Evolutionary conservation across 2,888 invertebrate species (phyloP).

Genomic region (Aleiodes leptofemur): DNA sequence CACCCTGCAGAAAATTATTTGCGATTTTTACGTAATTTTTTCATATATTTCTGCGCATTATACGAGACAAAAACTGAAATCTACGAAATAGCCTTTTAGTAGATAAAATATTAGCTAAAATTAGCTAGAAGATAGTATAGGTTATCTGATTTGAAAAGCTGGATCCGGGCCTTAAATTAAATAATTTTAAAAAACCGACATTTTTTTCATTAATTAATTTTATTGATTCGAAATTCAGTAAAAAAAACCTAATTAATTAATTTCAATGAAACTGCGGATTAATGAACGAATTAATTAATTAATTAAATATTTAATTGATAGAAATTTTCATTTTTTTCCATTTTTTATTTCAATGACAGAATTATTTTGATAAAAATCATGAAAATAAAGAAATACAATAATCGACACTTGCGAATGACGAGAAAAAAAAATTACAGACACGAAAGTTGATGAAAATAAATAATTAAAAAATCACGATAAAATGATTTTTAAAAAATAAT

Average conservation of each 20-base stretch:
- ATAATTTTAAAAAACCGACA: not conserved
- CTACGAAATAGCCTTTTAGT: too few relatives aligned
- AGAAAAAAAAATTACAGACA: not conserved
- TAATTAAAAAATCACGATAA: conserved; percentile 24
- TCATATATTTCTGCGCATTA: too few relatives aligned
- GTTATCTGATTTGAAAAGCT: too few relatives aligned
- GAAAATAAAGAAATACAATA: conserved; percentile 27
- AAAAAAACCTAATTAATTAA: not conserved
- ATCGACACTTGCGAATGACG: conserved; percentile 47
- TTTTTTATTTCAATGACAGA: conserved; percentile 13
- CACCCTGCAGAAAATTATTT: too few relatives aligned
- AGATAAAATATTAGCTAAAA: too few relatives aligned
- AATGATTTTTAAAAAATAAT: conserved; percentile 18
- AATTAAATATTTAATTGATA: not conserved
- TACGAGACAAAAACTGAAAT: too few relatives aligned
- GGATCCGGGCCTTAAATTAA: too few relatives aligned
- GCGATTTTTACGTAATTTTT: too few relatives aligned
- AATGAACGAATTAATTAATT: not conserved
- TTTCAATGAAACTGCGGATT: conserved; percentile 8
- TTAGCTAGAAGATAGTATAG: too few relatives aligned
- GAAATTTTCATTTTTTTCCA: not conserved
- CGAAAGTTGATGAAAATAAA: conserved; percentile 19
- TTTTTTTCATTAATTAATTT: not conserved
- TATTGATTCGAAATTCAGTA: too few relatives aligned
- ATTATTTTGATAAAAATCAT: conserved; percentile 22